A percentile compares a stretch with the other conserved stretches of the same genome.
Conservation (phyloP, 2,113 vertebrate genomes). For the Psettodes erumei region DNA sequence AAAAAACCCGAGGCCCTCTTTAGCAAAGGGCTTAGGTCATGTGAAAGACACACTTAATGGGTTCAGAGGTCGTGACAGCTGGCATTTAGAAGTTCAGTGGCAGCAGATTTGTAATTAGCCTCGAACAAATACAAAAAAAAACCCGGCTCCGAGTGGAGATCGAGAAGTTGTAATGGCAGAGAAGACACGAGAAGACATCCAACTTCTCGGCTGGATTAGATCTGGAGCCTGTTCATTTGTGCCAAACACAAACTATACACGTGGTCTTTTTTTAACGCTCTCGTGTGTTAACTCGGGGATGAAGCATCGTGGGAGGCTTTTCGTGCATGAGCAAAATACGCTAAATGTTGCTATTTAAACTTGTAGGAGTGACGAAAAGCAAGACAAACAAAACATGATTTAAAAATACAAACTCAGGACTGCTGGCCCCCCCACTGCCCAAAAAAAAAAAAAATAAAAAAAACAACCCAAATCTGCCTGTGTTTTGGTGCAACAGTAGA, state of each 20-base stretch:
- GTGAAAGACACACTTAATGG: constrained; percentile 81
- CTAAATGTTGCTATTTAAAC: constrained; percentile 8
- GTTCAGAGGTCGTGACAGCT: constrained; percentile 80
- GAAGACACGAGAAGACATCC: constrained; percentile 26
- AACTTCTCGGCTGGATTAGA: constrained; percentile 1
- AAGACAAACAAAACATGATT: background rate
- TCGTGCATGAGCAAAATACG: constrained; percentile 13
- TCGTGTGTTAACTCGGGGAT: constrained; percentile 1
- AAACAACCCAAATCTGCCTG: background rate
- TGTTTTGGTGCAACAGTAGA: background rate
- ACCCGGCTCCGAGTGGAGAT: constrained; percentile 30
- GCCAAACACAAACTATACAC: too few relatives aligned
- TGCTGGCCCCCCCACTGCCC: background rate
- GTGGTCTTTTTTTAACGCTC: too few relatives aligned
- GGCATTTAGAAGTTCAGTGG: constrained; percentile 77
- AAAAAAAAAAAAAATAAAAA: background rate
- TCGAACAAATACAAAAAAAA: constrained; percentile 66
- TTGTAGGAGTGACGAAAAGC: background rate
- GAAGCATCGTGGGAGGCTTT: constrained; percentile 10
- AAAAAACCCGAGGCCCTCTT: constrained; percentile 62
- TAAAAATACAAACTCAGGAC: background rate
- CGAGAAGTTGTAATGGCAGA: constrained; percentile 51
- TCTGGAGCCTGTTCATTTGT: background rate
- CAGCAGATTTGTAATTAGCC: constrained; percentile 78
- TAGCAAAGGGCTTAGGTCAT: constrained; percentile 75